These are phyloP conservation scores for Mugil cephalus DNA, from an alignment of 2,113 vertebrate species.

Conservation along the genomic window DNA sequence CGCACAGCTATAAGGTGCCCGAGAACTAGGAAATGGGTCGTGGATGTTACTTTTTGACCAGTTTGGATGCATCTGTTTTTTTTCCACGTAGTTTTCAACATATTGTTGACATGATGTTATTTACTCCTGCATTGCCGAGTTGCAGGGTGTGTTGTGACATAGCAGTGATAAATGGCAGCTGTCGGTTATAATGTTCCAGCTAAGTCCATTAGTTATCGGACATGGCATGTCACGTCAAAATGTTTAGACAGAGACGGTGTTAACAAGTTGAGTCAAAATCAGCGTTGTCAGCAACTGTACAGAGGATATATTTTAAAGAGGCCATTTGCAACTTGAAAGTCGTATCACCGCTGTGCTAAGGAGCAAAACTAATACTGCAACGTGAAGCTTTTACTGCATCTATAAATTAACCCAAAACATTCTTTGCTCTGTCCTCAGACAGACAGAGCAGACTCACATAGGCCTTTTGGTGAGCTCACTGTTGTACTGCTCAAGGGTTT, in stretches of 20 bases:
- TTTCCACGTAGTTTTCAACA: background rate
- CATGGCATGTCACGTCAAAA: background rate
- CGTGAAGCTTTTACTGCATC: background rate
- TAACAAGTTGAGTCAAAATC: background rate
- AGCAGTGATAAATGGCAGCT: conserved; percentile 15
- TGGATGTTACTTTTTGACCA: conserved; percentile 14
- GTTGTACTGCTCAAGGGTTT: conserved; percentile 44
- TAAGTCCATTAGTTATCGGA: background rate
- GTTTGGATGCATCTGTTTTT: conserved; percentile 15
- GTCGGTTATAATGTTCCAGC: conserved; percentile 1
- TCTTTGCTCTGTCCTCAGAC: conserved; percentile 46
- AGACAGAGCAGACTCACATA: conserved; percentile 61
- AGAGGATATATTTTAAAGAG: background rate
- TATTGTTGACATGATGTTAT: background rate
- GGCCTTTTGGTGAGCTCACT: conserved; percentile 35
- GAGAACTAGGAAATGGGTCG: conserved; percentile 42
- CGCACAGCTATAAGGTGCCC: no score
- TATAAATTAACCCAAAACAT: conserved; percentile 4
- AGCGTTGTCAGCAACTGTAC: background rate
- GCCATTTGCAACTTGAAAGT: background rate
- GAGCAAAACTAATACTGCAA: background rate
- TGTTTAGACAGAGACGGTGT: background rate
- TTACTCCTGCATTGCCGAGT: background rate
- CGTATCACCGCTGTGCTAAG: background rate
- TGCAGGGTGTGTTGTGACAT: conserved; percentile 10